Base-by-base conservation (phyloP, 2,113 vertebrate species). In the Atrichornis clamosus region DNA sequence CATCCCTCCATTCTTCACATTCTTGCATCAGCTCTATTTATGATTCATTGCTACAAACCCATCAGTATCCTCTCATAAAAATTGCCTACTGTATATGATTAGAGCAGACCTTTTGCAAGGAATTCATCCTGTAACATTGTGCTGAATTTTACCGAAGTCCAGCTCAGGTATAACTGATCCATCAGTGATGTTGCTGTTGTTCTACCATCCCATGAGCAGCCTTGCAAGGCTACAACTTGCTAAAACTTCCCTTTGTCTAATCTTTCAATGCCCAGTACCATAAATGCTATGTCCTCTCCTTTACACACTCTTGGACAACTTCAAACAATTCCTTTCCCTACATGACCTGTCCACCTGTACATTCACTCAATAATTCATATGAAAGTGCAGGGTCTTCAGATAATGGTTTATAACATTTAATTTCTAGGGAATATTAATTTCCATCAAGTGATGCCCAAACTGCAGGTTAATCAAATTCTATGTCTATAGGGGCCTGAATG, bases 391-490 rank as follows among this genome's bases (percentile, higher is more conserved):
- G 27, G 42, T 87, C 81, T 95, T 65, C 94, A 88, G 80, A 88
- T 65, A 93, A 68, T 84, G 44, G 56, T 79, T 95, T 95, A 95
- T 59, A 59, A 78, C 46, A 73, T 88, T 93, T 94, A 95, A 92
- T 89, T 91, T 91, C 93, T 85, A 55, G 50, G 41, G 70, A 86
- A 85, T 80, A 52, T 93, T 90, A 95, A 28, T 44, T 94, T 96
- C 94, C 77, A 94, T 60, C 21, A 50, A 96, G 90, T 89, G 93
- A 95, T 94, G 83, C 68, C 84, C 62, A 93, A 80, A 90, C 28
- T 93, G 90, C 53, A 70, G 37, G 22, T 90, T 97, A 95, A 97
- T 93, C 96, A 44, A 90, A 92, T 93, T 96, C 72, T 32, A 4
- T 89, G 42, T 68, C 92, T 97, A 35, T n/a, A 80, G 47, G 87